Percentiles rank a stretch among this genome's conserved stretches.
phyloP scores from a whole-genome alignment of 1,140 invertebrate species.

The Diorhabda sublineata region DNA sequence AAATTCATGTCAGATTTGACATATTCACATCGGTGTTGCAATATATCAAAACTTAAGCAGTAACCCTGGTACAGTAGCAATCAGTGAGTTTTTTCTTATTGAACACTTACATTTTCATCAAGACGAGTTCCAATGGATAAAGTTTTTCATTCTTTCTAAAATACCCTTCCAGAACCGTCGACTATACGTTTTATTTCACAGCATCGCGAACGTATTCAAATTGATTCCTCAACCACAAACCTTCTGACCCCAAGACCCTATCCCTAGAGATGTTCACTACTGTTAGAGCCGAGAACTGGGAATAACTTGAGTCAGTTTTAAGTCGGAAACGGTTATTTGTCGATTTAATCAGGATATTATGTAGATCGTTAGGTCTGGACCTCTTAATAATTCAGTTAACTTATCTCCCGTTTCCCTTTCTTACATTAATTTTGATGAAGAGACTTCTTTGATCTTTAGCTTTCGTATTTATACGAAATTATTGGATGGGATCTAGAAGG shows the following conservation, averaged over 20 bases:
- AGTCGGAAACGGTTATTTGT: conserved; percentile 15
- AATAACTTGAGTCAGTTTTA: conserved; percentile 18
- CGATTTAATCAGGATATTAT: conserved; percentile 4
- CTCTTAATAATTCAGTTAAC: conserved; percentile 6
- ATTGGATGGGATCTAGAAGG: not conserved
- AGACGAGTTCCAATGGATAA: no score
- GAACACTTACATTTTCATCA: no score
- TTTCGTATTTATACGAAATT: not conserved
- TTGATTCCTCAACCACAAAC: conserved; percentile 30
- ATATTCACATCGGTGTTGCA: no score
- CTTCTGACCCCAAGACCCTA: conserved; percentile 26
- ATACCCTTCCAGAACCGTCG: no score
- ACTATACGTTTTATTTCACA: no score
- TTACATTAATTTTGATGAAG: not conserved
- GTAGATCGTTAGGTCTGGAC: conserved; percentile 1
- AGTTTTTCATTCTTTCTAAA: no score
- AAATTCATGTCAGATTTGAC: no score
- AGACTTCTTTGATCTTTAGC: not conserved
- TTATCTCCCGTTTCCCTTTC: conserved; percentile 2
- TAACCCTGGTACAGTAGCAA: no score
- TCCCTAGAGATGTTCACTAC: conserved; percentile 20
- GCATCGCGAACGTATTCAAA: not conserved
- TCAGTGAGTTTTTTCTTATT: no score
- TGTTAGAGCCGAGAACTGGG: conserved; percentile 15
- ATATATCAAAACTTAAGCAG: no score